phyloP scores from a whole-genome alignment of 2,113 vertebrate species.

The Pica pica region DNA sequence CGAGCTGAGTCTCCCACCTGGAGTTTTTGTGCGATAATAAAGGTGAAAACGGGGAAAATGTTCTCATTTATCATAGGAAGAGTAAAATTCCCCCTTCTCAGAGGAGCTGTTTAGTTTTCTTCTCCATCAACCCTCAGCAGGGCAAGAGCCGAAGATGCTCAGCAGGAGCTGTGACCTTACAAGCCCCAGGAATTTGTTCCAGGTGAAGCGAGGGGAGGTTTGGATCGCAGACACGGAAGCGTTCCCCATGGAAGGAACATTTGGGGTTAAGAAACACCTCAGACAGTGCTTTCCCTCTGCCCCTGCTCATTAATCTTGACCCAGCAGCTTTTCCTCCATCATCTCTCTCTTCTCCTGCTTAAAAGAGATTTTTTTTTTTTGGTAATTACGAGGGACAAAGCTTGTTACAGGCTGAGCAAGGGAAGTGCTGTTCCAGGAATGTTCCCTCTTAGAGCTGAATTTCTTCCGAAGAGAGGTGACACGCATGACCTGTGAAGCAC shows the following conservation, averaged over 20 bases:
- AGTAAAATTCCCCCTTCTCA: background rate
- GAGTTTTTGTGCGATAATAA: slow-evolving; percentile 11
- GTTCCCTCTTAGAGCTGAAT: background rate
- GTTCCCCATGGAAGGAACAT: background rate
- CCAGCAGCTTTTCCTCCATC: background rate
- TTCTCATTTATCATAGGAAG: slow-evolving; percentile 21
- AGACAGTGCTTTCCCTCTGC: background rate
- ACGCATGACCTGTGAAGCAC: background rate
- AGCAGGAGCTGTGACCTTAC: background rate
- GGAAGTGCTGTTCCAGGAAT: background rate
- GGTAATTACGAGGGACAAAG: background rate
- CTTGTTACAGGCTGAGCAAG: background rate
- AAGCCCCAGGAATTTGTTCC: slow-evolving; percentile 4
- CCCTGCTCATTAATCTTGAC: slow-evolving; percentile 29
- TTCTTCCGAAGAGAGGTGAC: background rate
- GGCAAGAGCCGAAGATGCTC: background rate
- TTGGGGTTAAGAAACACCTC: background rate
- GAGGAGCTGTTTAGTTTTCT: background rate
- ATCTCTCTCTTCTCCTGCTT: background rate
- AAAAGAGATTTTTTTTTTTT: background rate
- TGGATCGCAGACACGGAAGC: background rate
- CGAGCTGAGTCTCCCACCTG: background rate
- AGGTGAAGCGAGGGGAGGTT: slow-evolving; percentile 31
- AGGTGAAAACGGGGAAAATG: background rate
- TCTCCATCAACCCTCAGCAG: background rate